Percentiles rank a stretch among this genome's conserved stretches.
These are phyloP conservation scores for Seira musarum DNA, from an alignment of 2,888 invertebrate genomes.

Conservation along the genomic window DNA sequence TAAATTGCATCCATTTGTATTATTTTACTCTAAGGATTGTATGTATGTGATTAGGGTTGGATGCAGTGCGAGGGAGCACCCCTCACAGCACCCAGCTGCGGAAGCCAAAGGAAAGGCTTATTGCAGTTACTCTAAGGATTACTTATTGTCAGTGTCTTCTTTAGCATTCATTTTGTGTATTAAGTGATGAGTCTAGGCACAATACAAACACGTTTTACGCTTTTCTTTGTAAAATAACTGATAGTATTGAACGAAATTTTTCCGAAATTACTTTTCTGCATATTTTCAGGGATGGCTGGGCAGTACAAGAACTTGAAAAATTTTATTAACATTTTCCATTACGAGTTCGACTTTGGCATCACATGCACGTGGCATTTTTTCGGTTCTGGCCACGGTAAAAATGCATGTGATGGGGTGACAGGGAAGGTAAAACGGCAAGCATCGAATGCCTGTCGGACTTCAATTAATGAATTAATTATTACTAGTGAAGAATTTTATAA, in stretches of 20 bases:
- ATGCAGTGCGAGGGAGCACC: no score
- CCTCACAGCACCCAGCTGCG: no score
- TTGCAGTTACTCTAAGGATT: no score
- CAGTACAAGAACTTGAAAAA: conserved; percentile 18
- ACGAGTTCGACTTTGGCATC: background rate
- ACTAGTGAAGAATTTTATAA: conserved; percentile 7
- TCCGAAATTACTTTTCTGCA: background rate
- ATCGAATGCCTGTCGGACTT: background rate
- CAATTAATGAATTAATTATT: background rate
- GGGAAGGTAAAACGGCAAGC: background rate
- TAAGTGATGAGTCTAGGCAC: no score
- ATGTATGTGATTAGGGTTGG: no score
- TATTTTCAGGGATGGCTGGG: conserved; percentile 9
- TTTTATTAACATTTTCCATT: background rate
- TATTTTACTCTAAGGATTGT: no score
- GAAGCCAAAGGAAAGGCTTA: no score
- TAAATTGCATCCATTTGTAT: no score
- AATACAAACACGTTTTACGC: conserved; percentile 22
- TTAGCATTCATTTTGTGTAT: no score
- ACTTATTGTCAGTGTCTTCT: no score
- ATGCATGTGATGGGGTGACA: background rate
- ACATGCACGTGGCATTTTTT: background rate
- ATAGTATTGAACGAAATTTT: background rate
- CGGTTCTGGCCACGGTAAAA: conserved; percentile 12
- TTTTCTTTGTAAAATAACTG: background rate